Evolutionary conservation across 2,888 invertebrate species (phyloP), one percentile per base, ranked within the genome.

Genomic region (Chrysotoxum bicinctum): DNA sequence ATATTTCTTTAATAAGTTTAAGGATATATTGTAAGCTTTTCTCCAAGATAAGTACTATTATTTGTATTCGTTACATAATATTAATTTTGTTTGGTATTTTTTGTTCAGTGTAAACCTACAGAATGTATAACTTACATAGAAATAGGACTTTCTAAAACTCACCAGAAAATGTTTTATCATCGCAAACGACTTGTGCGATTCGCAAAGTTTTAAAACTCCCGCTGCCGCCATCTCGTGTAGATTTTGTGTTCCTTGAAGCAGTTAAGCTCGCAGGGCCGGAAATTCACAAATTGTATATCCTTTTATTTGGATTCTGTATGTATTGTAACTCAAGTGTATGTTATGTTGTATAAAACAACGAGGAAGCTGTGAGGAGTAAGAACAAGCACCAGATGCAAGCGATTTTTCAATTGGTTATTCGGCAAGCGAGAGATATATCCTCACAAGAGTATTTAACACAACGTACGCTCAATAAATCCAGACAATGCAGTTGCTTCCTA

Each of bases 101-200:
- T 26, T 26, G 4, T 4, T 7, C 32, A 32, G 32, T 32, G 32
- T 32, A 26, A 5, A 9, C 7, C 30, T 7, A 30, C 32, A 26
- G 9, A 9, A n/a, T n/a, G n/a, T 32, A 32, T 32, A 32, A 32
- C n/a, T n/a, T n/a, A n/a, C n/a, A n/a, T n/a, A n/a, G n/a, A n/a
- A 0, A 32, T 32, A 32, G n/a, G 30, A 56, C 4, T 56, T 56
- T 52, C 52, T 30, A 56, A 56, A 75, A 85, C 84, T 85, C 48
- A 85, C 84, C 84, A 85, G 32, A 19, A 79, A 72, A 64, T 72
- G 64, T 16, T 60, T 54, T 26, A 84, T 66, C 72, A 76, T 70
- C 23, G 68, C 48, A 43, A 76, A 69, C 21, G 54, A 72, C 48
- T 60, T 80, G 32, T 64, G 45, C 23, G 76, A 62, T 56, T 35